These are phyloP conservation scores for Rotaria magnacalcarata DNA, from an alignment of 2,888 invertebrate species.

Conservation along the genomic window DNA sequence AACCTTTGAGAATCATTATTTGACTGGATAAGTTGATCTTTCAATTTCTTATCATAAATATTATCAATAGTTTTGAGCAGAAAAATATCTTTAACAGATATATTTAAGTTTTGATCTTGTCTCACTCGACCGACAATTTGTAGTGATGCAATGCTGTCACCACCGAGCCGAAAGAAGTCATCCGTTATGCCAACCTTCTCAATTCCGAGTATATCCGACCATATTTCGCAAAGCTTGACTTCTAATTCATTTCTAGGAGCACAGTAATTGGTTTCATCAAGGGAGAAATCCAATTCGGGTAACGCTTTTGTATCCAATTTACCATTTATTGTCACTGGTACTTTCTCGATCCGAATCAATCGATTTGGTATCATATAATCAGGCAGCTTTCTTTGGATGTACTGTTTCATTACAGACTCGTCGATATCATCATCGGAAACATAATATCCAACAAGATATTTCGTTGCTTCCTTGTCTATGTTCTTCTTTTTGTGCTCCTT, in stretches of 20 bases:
- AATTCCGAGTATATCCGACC: not conserved
- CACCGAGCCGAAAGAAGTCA: constrained; percentile 17
- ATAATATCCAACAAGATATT: not conserved
- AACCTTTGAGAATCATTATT: too few species aligned
- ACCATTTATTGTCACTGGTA: constrained; percentile 13
- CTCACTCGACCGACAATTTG: too few species aligned
- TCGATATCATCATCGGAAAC: not conserved
- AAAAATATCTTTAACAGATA: too few species aligned
- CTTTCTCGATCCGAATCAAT: not conserved
- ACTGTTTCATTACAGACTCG: not conserved
- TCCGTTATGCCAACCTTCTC: too few species aligned
- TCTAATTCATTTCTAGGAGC: not conserved
- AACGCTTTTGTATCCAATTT: not conserved
- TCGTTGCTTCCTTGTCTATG: too few species aligned
- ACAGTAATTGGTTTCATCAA: not conserved
- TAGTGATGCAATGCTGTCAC: too few species aligned
- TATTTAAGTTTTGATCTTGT: too few species aligned
- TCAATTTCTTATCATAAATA: too few species aligned
- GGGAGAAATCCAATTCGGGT: not conserved
- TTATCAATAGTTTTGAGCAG: too few species aligned
- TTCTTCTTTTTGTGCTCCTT: not conserved
- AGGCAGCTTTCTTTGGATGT: not conserved
- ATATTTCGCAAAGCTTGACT: constrained; percentile 11
- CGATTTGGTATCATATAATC: constrained; percentile 11
- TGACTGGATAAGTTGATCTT: too few species aligned